Evolutionary conservation across 2,113 vertebrate genomes (phyloP).

Genomic region (Saguinus imperator): DNA sequence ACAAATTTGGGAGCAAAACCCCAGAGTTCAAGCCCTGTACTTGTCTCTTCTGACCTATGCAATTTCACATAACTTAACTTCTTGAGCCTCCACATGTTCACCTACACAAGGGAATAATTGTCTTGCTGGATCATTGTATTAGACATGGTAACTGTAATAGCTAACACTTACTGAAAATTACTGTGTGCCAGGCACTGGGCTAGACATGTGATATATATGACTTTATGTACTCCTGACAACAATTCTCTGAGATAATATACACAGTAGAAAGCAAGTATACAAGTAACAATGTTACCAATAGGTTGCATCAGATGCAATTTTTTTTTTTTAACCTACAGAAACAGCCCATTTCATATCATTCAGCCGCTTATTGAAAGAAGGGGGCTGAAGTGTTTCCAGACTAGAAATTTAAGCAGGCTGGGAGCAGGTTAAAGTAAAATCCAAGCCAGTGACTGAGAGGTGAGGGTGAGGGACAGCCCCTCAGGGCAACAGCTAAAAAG

Average conservation of each 20-base stretch:
- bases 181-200: neutral
- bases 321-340: neutral
- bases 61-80: neutral
- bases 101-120: too few species aligned
- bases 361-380: neutral
- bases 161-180: neutral
- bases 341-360: neutral
- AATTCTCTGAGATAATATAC: neutral
- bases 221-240: neutral
- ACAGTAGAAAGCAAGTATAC: neutral
- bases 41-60: neutral
- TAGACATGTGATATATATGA: neutral
- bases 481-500: neutral
- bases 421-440: neutral
- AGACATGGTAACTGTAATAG: neutral
- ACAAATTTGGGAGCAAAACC: neutral
- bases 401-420: neutral
- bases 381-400: neutral
- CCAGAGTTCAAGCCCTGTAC: neutral
- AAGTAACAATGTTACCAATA: neutral
- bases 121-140: neutral
- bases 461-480: neutral
- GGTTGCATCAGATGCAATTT: neutral
- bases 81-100: neutral
- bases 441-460: neutral